phyloP scores from a whole-genome alignment of 2,888 invertebrate genomes.

The Mayetiola destructor region DNA sequence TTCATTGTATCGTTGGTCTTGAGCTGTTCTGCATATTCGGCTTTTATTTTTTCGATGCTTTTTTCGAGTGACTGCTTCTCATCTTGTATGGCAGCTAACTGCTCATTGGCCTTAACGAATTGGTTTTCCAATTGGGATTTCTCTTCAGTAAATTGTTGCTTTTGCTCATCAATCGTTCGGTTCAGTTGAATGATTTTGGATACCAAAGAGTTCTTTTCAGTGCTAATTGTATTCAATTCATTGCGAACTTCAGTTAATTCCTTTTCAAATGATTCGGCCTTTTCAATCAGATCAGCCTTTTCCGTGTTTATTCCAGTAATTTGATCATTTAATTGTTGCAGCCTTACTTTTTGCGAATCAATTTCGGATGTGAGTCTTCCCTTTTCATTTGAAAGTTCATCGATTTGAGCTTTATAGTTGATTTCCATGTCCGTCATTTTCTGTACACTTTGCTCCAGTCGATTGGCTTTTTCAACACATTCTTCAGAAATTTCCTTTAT shows the following conservation, averaged over 20 bases:
- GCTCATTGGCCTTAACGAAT: not conserved
- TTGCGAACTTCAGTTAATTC: not conserved
- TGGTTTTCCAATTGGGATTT: not conserved
- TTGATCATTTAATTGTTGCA: not conserved
- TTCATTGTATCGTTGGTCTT: not conserved
- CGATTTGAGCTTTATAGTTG: not conserved
- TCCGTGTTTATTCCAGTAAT: not conserved
- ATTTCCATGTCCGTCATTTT: no score
- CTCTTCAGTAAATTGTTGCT: not conserved
- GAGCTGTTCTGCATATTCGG: not conserved
- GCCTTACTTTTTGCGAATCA: not conserved
- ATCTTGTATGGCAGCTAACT: not conserved
- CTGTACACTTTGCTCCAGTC: no score
- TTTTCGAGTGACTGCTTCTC: not conserved
- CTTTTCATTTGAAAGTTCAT: not conserved
- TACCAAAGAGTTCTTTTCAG: not conserved
- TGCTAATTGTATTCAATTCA: not conserved
- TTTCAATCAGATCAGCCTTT: no score
- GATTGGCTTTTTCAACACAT: no score
- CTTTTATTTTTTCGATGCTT: not conserved
- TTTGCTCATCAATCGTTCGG: not conserved
- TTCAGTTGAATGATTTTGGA: not conserved
- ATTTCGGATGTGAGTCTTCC: not conserved
- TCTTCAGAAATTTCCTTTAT: no score
- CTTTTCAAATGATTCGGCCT: not conserved